Conservation (phyloP, 1,140 invertebrate genomes). For the Drosophila bipectinata region DNA sequence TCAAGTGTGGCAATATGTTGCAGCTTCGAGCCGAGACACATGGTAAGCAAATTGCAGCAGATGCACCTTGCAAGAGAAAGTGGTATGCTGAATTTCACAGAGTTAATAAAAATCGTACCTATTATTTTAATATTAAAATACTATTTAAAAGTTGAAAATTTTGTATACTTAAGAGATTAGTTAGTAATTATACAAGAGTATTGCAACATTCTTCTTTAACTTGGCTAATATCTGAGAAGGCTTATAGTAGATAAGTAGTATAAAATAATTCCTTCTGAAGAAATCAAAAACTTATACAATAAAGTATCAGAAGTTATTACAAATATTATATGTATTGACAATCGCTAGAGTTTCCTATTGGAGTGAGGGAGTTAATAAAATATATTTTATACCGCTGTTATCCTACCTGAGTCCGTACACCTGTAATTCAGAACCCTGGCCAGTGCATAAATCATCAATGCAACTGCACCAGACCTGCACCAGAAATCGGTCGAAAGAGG, state of each 20-base stretch:
- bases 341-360: conserved; percentile 19
- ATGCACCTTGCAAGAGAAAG: background rate
- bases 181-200: background rate
- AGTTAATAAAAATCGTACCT: too few species aligned
- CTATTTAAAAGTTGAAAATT: too few species aligned
- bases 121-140: too few species aligned
- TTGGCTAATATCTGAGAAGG: too few species aligned
- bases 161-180: too few species aligned
- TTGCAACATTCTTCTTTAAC: background rate
- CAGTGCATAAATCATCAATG: conserved; percentile 75
- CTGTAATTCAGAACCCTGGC: conserved; percentile 48
- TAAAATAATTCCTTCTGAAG: too few species aligned
- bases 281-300: too few species aligned
- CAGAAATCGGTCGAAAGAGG: conserved; percentile 67
- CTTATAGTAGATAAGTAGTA: too few species aligned
- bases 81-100: background rate
- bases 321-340: too few species aligned
- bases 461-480: conserved; percentile 39
- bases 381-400: background rate
- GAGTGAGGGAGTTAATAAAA: conserved; percentile 19
- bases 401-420: conserved; percentile 60
- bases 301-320: too few species aligned
- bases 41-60: conserved; percentile 38
- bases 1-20: conserved; percentile 76
- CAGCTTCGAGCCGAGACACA: conserved; percentile 65